These are phyloP conservation scores for Paradisaea rubra DNA, from an alignment of 2,113 vertebrate species.

Conservation along the genomic window DNA sequence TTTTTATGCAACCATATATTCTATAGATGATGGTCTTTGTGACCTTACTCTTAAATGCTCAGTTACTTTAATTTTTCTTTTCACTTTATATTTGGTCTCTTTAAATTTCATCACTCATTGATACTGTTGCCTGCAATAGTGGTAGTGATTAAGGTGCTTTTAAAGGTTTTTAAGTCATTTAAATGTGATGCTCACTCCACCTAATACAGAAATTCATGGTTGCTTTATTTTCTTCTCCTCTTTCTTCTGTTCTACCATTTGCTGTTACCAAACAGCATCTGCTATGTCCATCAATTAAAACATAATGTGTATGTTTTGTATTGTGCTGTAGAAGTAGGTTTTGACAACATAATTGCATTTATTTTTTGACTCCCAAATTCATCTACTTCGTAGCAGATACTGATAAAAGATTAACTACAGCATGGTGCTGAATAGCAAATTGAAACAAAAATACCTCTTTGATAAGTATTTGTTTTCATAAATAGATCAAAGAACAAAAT, in stretches of 20 bases:
- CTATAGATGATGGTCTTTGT: background rate
- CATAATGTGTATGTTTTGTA: background rate
- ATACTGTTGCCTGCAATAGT: background rate
- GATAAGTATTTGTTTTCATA: background rate
- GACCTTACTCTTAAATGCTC: background rate
- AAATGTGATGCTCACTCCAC: background rate
- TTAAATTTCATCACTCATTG: background rate
- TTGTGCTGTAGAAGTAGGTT: background rate
- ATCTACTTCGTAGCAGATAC: background rate
- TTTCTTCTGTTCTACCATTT: background rate
- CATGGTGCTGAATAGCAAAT: background rate
- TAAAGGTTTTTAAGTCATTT: background rate
- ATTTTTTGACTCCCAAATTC: background rate
- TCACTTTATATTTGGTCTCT: background rate
- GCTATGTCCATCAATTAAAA: background rate
- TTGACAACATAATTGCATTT: background rate
- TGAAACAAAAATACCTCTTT: background rate
- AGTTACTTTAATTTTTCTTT: background rate
- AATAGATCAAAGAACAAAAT: background rate
- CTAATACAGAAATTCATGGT: background rate
- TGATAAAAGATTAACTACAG: background rate
- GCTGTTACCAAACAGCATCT: background rate
- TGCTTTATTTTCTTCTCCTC: background rate
- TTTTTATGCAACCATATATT: background rate
- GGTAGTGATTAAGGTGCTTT: background rate